Conservation (phyloP, 1,140 invertebrate genomes). For the Eulimnadia texana region DNA sequence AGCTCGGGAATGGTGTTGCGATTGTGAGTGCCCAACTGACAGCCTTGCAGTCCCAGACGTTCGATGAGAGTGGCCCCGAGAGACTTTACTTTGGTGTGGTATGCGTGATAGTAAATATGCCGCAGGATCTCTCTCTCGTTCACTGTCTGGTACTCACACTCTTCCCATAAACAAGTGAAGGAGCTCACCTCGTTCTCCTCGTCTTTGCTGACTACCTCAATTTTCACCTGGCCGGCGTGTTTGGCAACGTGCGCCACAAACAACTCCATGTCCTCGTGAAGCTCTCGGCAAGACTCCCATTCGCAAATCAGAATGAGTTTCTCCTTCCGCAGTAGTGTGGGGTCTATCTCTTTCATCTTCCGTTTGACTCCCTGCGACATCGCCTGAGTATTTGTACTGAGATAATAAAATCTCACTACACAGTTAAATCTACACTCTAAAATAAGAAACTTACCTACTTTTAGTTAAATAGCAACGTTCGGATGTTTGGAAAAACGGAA, state of each 20-base stretch:
- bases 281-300: not conserved
- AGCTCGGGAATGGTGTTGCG: constrained; percentile 47
- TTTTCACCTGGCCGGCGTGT: constrained; percentile 7
- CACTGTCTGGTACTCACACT: constrained; percentile 39
- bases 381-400: not conserved
- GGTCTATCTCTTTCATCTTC: not conserved
- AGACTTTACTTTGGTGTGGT: constrained; percentile 52
- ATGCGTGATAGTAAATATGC: constrained; percentile 62
- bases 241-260: constrained; percentile 4
- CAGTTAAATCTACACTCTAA: not conserved
- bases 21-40: constrained; percentile 28
- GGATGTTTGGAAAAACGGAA: not conserved
- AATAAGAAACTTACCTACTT: not conserved
- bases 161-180: constrained; percentile 41
- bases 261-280: constrained; percentile 1
- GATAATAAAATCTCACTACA: not conserved
- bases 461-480: not conserved
- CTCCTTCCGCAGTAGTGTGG: constrained; percentile 1
- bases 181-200: not conserved
- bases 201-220: constrained; percentile 1
- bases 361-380: not conserved
- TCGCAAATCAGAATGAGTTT: constrained; percentile 9
- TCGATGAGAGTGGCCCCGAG: constrained; percentile 40
- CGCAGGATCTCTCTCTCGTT: constrained; percentile 40
- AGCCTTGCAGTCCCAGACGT: constrained; percentile 8